phyloP scores from a whole-genome alignment of 2,113 vertebrate species.

The Rhinopomastus cyanomelas region DNA sequence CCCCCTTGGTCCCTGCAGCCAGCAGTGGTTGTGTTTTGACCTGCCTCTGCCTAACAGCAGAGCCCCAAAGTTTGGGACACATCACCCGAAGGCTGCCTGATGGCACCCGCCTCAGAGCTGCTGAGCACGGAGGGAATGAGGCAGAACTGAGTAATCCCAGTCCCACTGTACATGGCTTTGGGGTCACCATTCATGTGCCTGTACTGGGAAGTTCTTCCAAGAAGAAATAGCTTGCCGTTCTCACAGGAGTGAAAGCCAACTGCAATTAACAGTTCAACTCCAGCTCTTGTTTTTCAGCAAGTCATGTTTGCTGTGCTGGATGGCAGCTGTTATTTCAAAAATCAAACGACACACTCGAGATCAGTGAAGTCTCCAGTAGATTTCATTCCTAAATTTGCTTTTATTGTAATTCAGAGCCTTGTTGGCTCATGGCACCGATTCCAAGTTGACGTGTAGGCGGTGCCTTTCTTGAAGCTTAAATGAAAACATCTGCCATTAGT shows the following conservation, averaged over 20 bases:
- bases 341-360: slow-evolving; percentile 54
- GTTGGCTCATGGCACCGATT: slow-evolving; percentile 38
- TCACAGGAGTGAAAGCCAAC: slow-evolving; percentile 30
- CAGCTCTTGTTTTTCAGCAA: slow-evolving; percentile 50
- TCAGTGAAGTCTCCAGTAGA: slow-evolving; percentile 45
- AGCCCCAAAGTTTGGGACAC: not conserved
- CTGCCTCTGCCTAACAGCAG: not conserved
- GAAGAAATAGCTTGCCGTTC: slow-evolving; percentile 15
- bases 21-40: not conserved
- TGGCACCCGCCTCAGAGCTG: not conserved
- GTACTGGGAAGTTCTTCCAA: not conserved
- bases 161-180: not conserved
- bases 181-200: not conserved
- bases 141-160: not conserved
- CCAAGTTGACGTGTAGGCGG: slow-evolving; percentile 18
- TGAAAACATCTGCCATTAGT: slow-evolving; percentile 62
- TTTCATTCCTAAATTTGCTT: slow-evolving; percentile 46
- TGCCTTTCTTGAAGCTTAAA: slow-evolving; percentile 53
- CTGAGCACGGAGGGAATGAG: not conserved
- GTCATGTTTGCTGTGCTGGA: slow-evolving; percentile 57
- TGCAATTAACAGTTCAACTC: slow-evolving; percentile 36
- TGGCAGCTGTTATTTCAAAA: slow-evolving; percentile 60
- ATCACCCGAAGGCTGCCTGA: not conserved
- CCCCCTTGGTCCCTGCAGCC: not conserved
- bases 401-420: slow-evolving; percentile 39